phyloP scores from a whole-genome alignment of 2,888 invertebrate species.

The Trichacis sp. region DNA sequence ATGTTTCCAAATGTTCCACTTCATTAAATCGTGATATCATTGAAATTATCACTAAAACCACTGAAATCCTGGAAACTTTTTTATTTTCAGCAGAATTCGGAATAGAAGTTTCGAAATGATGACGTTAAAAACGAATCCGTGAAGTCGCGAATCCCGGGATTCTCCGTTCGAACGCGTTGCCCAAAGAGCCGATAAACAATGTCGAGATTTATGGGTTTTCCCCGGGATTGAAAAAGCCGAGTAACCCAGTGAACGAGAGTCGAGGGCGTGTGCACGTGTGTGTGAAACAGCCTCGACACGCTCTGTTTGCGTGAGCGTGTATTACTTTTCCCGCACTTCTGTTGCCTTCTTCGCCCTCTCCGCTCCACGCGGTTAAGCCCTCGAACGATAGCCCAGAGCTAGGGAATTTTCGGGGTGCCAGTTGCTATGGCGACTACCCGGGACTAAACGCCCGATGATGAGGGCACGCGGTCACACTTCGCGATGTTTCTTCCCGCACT shows the following conservation, averaged over 20 bases:
- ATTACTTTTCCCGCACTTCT: constrained; percentile 28
- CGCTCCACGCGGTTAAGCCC: constrained; percentile 35
- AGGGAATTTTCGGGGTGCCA: constrained; percentile 64
- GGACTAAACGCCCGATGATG: constrained; percentile 62
- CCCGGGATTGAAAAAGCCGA: constrained; percentile 3
- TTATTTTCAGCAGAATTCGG: neutral
- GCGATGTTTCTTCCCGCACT: constrained; percentile 50
- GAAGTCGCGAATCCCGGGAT: neutral
- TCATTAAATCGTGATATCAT: neutral
- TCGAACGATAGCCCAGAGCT: constrained; percentile 40
- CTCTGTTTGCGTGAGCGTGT: constrained; percentile 33
- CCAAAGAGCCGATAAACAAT: neutral
- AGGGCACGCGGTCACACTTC: constrained; percentile 52
- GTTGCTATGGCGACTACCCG: constrained; percentile 68
- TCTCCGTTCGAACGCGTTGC: neutral
- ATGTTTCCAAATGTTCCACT: neutral
- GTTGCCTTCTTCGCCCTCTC: constrained; percentile 7
- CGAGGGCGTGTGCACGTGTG: neutral
- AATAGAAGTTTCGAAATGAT: neutral
- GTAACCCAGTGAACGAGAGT: neutral
- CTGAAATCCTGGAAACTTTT: too few relatives aligned
- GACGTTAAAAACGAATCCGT: neutral
- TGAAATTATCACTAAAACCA: too few relatives aligned
- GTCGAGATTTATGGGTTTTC: constrained; percentile 1
- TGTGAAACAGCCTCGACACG: constrained; percentile 19